Evolutionary conservation across 2,888 invertebrate genomes (phyloP), one percentile per base, ranked within the genome.

Genomic region (Hirtodrosophila histrioides): DNA sequence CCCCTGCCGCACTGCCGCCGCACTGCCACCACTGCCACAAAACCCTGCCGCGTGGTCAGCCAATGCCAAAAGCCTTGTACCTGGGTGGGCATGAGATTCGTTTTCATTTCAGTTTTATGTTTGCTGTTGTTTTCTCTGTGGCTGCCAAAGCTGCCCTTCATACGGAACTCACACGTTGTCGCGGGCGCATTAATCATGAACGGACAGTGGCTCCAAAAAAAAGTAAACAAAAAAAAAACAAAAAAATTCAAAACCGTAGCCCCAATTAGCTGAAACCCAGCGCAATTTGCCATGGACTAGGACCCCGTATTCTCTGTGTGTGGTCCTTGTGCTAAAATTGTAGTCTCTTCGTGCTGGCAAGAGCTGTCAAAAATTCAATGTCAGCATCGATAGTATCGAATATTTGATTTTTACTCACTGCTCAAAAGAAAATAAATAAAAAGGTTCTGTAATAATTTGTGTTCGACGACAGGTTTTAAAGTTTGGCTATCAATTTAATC

Each of bases 161-260:
- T 60, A 67, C 75, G 76, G 88, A 89, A 89, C 87, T 88, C 87
- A 88, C 89, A 88, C 89, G 83, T 82, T 72, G 88, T 73, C 77
- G 70, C 81, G 70, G 67, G 65, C 69, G 77, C 89, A 88, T 88
- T 83, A 88, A 88, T 88, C 83, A 88, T 69, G 60, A 44, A 58
- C 60, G 27, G 60, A 31, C 48, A 67, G 51, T 61, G 62, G 64
- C 78, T 54, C 67, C 72, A 60, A 63, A 75, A 60, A 63, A 75
- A 75, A 57, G 63, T 64, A 45, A 69, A 54, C 39, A 64, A 39
- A 27, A 70, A 55, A 55, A 11, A 45, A 45, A 39, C 29, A 27
- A 33, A 1, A 53, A 43, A 24, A 58, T 56, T 37, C 27, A 57
- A 57, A 70, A 50, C 50, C 62, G 53, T 60, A 76, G 36, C 74